Conservation (phyloP, 2,888 invertebrate species). For the Cephus runcator region DNA sequence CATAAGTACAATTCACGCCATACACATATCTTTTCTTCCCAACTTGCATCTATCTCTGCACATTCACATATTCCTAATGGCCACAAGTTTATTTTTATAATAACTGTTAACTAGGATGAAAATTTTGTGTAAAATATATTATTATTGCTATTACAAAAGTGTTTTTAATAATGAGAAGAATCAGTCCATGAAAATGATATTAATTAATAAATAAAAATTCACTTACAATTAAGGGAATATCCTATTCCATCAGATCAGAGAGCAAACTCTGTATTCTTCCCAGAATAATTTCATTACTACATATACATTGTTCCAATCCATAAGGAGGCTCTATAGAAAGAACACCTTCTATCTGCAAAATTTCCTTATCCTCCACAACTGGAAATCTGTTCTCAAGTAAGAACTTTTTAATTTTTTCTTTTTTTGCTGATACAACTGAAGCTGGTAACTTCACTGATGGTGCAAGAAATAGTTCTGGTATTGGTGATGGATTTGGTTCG, state of each 20-base stretch:
- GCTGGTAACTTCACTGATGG: slow-evolving; percentile 25
- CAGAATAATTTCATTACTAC: slow-evolving; percentile 53
- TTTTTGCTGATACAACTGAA: slow-evolving; percentile 35
- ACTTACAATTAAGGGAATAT: slow-evolving; percentile 5
- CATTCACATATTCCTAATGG: slow-evolving; percentile 35
- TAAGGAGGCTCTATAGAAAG: slow-evolving; percentile 59
- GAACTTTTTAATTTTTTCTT: slow-evolving; percentile 41
- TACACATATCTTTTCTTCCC: slow-evolving; percentile 25
- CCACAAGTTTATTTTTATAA: slow-evolving; percentile 49
- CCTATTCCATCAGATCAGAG: slow-evolving; percentile 24
- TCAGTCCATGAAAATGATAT: too few relatives aligned
- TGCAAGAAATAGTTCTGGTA: slow-evolving; percentile 50
- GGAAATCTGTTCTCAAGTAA: slow-evolving; percentile 54
- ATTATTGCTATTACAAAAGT: slow-evolving; percentile 23
- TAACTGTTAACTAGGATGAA: slow-evolving; percentile 27
- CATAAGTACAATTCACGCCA: slow-evolving; percentile 3
- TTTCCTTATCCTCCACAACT: slow-evolving; percentile 47
- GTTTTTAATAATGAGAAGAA: not conserved
- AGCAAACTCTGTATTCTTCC: slow-evolving; percentile 51
- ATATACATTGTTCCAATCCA: slow-evolving; percentile 48
- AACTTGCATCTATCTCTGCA: slow-evolving; percentile 12
- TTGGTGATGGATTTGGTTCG: slow-evolving; percentile 20
- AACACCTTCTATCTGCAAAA: slow-evolving; percentile 49
- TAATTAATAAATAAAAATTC: not conserved
- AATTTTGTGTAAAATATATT: slow-evolving; percentile 39